phyloP scores from a whole-genome alignment of 2,797 vertebrate genomes.

The Margarornis squamiger region DNA sequence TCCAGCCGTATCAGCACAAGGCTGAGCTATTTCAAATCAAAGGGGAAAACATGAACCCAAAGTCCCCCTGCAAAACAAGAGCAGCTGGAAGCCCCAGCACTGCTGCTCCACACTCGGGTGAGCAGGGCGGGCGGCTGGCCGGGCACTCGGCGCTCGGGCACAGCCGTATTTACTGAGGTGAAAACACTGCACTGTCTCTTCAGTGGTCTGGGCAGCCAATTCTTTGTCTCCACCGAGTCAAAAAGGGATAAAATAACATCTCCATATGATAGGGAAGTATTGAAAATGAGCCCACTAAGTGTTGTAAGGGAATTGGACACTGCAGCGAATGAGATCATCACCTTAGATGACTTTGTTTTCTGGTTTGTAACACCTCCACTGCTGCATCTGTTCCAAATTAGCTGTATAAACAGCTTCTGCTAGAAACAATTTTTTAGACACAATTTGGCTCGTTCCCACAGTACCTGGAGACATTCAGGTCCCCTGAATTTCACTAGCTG shows the following conservation, averaged over 20 bases:
- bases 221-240: not conserved
- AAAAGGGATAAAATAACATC: not conserved
- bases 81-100: not conserved
- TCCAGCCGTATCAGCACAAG: constrained; percentile 17
- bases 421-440: not conserved
- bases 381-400: not conserved
- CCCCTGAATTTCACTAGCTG: not conserved
- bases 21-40: constrained; percentile 29
- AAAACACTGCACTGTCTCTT: not conserved
- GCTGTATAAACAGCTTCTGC: not conserved
- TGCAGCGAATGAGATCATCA: not conserved
- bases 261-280: not conserved
- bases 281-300: not conserved
- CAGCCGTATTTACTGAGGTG: not conserved
- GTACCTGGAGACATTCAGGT: not conserved
- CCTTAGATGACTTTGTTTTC: not conserved
- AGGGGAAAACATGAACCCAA: not conserved
- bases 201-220: not conserved
- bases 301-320: not conserved
- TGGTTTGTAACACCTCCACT: not conserved
- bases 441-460: not conserved
- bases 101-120: not conserved
- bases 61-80: not conserved
- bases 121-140: not conserved
- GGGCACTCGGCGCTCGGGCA: not conserved